phyloP scores from a whole-genome alignment of 2,888 invertebrate species.

The Asteroscopus sphinx region DNA sequence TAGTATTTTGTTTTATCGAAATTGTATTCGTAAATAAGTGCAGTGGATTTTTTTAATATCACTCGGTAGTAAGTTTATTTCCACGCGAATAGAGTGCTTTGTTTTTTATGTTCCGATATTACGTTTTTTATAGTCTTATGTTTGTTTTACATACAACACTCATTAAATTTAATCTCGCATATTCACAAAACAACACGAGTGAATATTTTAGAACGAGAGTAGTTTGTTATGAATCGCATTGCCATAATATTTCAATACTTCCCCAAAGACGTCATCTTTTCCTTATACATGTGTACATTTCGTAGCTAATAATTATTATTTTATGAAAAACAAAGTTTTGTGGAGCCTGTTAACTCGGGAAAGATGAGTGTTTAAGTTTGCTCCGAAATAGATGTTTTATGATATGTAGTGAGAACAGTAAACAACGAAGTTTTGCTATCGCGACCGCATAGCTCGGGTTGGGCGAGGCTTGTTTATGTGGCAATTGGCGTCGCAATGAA shows the following conservation, averaged over 20 bases:
- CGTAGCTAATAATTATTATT: slow-evolving; percentile 59
- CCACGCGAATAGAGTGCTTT: not conserved
- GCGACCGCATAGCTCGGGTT: slow-evolving; percentile 72
- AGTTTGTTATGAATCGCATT: slow-evolving; percentile 42
- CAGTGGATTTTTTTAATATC: not conserved
- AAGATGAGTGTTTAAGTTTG: slow-evolving; percentile 66
- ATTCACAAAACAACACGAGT: slow-evolving; percentile 22
- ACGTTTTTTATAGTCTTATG: not conserved
- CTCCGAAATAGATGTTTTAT: slow-evolving; percentile 66
- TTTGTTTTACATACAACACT: slow-evolving; percentile 6
- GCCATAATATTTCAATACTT: slow-evolving; percentile 46
- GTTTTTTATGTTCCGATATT: not conserved
- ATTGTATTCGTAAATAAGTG: slow-evolving; percentile 1
- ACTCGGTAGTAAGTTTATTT: not conserved
- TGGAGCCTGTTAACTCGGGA: slow-evolving; percentile 55
- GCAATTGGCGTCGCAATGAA: slow-evolving; percentile 84
- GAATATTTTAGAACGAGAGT: slow-evolving; percentile 29
- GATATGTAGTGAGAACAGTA: slow-evolving; percentile 76
- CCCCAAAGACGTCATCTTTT: slow-evolving; percentile 55
- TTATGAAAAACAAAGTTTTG: slow-evolving; percentile 62
- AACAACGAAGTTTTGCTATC: slow-evolving; percentile 79
- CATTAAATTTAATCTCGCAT: slow-evolving; percentile 25
- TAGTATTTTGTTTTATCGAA: slow-evolving; percentile 1
- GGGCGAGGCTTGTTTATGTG: slow-evolving; percentile 82
- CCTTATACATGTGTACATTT: slow-evolving; percentile 43